These are phyloP conservation scores for Rhagophthalmus giganteus DNA, from an alignment of 2,888 invertebrate genomes.

Conservation along the genomic window DNA sequence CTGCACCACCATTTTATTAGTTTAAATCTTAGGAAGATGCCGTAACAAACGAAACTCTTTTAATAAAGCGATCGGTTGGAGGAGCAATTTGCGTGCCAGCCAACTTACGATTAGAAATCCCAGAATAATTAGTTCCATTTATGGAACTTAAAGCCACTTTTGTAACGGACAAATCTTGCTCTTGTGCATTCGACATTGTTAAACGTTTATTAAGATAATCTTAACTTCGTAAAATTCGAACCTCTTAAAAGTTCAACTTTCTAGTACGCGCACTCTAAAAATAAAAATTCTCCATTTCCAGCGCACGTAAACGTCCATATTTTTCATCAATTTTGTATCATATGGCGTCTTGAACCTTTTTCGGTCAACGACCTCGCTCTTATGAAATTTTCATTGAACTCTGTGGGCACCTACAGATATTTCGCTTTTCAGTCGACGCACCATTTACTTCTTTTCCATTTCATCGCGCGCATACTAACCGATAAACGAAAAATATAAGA, in stretches of 20 bases:
- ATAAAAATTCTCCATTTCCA: too few species aligned
- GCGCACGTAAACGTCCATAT: too few species aligned
- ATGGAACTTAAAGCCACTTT: conserved; percentile 17
- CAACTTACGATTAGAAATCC: conserved; percentile 15
- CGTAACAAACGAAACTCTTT: conserved; percentile 1
- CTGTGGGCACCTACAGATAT: too few species aligned
- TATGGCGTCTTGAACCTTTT: conserved; percentile 8
- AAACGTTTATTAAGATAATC: too few species aligned
- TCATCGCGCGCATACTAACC: not conserved
- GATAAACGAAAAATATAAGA: not conserved
- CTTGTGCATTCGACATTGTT: conserved; percentile 17
- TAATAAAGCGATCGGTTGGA: conserved; percentile 16
- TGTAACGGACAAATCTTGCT: conserved; percentile 23
- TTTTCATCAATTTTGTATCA: conserved; percentile 4
- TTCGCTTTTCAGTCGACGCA: too few species aligned
- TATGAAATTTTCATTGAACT: conserved; percentile 6
- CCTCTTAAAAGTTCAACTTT: too few species aligned
- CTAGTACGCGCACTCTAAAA: too few species aligned
- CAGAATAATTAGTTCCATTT: conserved; percentile 25
- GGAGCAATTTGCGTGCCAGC: conserved; percentile 16
- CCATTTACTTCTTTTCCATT: not conserved
- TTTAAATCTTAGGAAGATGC: too few species aligned
- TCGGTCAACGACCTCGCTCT: conserved; percentile 7
- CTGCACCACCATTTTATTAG: not conserved
- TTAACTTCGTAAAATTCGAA: too few species aligned